Evolutionary conservation across 1,140 invertebrate species (phyloP).

Genomic region (Chlorops oryzae): DNA sequence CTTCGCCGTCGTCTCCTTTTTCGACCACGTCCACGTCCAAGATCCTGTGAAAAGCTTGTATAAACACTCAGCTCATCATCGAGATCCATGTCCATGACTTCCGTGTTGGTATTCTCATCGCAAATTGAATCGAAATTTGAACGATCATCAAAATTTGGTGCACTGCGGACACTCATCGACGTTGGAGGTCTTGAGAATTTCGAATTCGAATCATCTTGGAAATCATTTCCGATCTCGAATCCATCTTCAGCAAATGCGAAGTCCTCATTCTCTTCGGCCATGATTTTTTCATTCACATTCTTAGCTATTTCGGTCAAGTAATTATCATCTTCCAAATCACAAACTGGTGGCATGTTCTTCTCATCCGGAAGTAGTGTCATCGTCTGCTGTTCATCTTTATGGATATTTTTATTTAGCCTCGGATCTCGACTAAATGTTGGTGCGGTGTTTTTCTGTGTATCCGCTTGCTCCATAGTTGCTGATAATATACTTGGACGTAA

Average conservation of each 20-base stretch:
- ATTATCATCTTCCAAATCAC: slow-evolving; percentile 38
- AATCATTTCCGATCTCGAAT: slow-evolving; percentile 29
- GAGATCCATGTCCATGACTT: slow-evolving; percentile 45
- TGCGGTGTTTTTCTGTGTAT: slow-evolving; percentile 2
- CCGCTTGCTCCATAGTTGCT: slow-evolving; percentile 8
- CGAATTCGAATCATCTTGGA: slow-evolving; percentile 17
- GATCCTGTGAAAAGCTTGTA: slow-evolving; percentile 41
- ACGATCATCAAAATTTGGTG: slow-evolving; percentile 41
- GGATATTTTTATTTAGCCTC: slow-evolving; percentile 41
- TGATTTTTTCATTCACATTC: slow-evolving; percentile 45
- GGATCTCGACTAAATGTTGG: slow-evolving; percentile 40
- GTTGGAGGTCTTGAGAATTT: slow-evolving; percentile 33
- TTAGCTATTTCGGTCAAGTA: slow-evolving; percentile 45
- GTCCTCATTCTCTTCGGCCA: slow-evolving; percentile 40
- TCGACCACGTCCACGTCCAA: slow-evolving; percentile 27
- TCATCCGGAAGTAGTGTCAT: neutral
- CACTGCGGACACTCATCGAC: slow-evolving; percentile 44
- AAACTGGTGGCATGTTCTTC: slow-evolving; percentile 15
- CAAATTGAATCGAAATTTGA: slow-evolving; percentile 36
- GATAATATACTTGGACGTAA: slow-evolving; percentile 20
- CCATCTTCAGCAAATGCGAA: slow-evolving; percentile 42
- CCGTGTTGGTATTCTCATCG: slow-evolving; percentile 42
- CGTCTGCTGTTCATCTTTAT: slow-evolving; percentile 24
- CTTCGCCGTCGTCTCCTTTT: slow-evolving; percentile 26
- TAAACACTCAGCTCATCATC: slow-evolving; percentile 46